phyloP scores from a whole-genome alignment of 2,797 vertebrate genomes.

The Nyctibius grandis region DNA sequence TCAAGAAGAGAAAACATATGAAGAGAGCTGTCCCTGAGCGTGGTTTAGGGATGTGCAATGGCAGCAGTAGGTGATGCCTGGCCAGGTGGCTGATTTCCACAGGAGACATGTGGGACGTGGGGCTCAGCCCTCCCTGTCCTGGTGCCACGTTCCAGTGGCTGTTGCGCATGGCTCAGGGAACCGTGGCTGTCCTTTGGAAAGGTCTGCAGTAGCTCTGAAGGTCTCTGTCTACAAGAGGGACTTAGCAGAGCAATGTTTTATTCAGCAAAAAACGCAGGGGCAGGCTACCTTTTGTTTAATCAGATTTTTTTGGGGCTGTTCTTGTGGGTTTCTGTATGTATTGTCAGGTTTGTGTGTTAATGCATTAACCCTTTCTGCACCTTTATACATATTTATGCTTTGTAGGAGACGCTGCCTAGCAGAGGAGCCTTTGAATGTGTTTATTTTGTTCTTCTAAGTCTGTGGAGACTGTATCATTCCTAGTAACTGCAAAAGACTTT shows the following conservation, averaged over 20 bases:
- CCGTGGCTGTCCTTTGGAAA: accelerated
- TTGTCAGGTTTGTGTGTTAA: background rate
- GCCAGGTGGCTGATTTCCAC: background rate
- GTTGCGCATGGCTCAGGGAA: background rate
- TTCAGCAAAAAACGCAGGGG: background rate
- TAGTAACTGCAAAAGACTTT: background rate
- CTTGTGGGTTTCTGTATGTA: background rate
- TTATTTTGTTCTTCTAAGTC: background rate
- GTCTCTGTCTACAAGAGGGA: background rate
- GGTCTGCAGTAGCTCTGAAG: background rate
- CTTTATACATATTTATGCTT: background rate
- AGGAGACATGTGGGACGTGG: background rate
- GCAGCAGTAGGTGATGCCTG: background rate
- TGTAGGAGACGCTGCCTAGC: background rate
- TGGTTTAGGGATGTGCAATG: background rate
- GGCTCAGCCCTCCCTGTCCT: background rate
- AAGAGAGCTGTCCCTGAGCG: background rate
- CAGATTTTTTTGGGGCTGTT: background rate
- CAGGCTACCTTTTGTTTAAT: background rate
- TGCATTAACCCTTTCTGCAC: background rate
- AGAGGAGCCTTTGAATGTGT: background rate
- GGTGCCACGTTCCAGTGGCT: accelerated
- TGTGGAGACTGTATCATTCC: background rate
- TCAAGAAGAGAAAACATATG: background rate
- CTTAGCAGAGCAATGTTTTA: background rate